A percentile compares a stretch with the other conserved stretches of the same genome.
Conservation (phyloP, 2,113 vertebrate genomes). For the Lophotis ruficrista region DNA sequence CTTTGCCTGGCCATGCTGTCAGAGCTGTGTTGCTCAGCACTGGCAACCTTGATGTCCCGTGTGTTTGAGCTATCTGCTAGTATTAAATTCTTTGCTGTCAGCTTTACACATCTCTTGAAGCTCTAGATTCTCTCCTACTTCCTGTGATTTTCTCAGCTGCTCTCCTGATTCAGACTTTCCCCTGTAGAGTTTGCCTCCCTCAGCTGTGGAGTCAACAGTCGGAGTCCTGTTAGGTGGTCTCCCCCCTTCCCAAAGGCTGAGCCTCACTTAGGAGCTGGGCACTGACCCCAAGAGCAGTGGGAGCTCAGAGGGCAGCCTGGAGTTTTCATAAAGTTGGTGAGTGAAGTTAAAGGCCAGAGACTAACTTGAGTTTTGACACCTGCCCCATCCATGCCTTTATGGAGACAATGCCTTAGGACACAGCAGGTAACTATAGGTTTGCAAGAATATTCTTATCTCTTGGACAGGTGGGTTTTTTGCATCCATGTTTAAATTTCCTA, state of each 20-base stretch:
- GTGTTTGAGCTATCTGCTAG: background rate
- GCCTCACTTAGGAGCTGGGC: background rate
- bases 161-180: background rate
- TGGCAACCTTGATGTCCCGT: background rate
- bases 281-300: rapidly evolving
- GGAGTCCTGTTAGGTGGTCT: background rate
- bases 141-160: background rate
- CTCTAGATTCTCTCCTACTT: background rate
- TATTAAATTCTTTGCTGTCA: background rate
- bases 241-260: background rate
- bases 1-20: background rate
- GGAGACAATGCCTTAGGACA: background rate
- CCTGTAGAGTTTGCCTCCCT: background rate
- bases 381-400: background rate
- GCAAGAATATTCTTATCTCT: background rate
- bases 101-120: background rate
- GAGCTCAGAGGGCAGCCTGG: background rate
- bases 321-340: background rate
- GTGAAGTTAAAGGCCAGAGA: background rate
- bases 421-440: background rate
- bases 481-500: background rate
- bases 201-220: background rate
- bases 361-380: background rate
- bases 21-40: background rate
- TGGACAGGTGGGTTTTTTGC: background rate